These are phyloP conservation scores for Typhlichthys eigenmanni DNA, from an alignment of 2,797 vertebrate species.

Conservation along the genomic window DNA sequence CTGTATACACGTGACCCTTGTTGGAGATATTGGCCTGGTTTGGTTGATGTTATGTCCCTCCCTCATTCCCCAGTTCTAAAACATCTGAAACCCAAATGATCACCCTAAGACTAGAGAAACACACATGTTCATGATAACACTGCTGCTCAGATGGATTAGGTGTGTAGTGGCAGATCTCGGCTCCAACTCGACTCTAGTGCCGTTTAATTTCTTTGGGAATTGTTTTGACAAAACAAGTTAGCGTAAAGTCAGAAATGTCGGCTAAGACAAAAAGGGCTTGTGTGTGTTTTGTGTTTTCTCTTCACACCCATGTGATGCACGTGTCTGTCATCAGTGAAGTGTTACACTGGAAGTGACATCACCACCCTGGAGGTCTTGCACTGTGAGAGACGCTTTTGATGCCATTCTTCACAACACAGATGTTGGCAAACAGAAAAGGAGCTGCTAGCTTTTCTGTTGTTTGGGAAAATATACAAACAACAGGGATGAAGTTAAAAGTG, in stretches of 20 bases:
- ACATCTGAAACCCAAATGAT: constrained; percentile 69
- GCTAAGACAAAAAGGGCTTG: constrained; percentile 72
- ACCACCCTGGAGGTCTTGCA: constrained; percentile 83
- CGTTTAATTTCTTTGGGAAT: constrained; percentile 83
- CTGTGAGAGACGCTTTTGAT: constrained; percentile 80
- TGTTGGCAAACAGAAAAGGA: constrained; percentile 73
- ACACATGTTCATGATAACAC: constrained; percentile 65
- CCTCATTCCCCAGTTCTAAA: constrained; percentile 64
- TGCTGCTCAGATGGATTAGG: constrained; percentile 75
- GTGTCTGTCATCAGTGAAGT: constrained; percentile 79
- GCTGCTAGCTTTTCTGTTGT: constrained; percentile 70
- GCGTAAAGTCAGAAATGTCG: constrained; percentile 76
- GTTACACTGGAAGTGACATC: constrained; percentile 84
- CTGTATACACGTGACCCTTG: constrained; percentile 27
- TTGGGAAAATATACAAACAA: constrained; percentile 65
- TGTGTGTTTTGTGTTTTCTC: constrained; percentile 51
- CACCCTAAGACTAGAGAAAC: constrained; percentile 47
- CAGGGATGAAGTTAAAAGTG: constrained; percentile 72
- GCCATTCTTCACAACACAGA: constrained; percentile 78
- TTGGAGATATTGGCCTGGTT: constrained; percentile 52
- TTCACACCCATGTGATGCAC: constrained; percentile 71
- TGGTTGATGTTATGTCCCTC: constrained; percentile 26
- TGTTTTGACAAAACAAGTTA: constrained; percentile 87
- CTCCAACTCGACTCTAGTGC: constrained; percentile 76
- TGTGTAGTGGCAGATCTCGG: constrained; percentile 77